These are phyloP conservation scores for Cisticola juncidis DNA, from an alignment of 2,113 vertebrate species.

Conservation along the genomic window DNA sequence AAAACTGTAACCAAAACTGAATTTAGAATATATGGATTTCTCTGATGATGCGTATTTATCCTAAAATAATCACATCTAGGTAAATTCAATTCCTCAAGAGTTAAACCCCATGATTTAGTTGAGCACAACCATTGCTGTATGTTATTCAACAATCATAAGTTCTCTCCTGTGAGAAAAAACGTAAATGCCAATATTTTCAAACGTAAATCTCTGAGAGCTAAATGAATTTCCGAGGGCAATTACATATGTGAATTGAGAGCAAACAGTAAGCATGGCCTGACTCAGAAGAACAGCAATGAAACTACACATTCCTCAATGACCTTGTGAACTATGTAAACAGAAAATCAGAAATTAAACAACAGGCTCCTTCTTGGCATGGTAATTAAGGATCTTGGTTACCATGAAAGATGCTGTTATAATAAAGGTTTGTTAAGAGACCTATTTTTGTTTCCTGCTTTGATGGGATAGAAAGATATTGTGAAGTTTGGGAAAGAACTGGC, in stretches of 20 bases:
- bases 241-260: neutral
- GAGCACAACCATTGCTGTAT: neutral
- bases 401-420: neutral
- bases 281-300: neutral
- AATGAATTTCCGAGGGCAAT: neutral
- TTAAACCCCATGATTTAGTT: neutral
- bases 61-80: neutral
- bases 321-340: slow-evolving; percentile 7
- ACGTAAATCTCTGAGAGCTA: neutral
- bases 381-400: slow-evolving; percentile 15
- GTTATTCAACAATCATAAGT: neutral
- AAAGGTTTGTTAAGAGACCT: neutral
- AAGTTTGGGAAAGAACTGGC: neutral
- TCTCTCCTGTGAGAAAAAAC: neutral
- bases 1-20: neutral
- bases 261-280: neutral
- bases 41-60: neutral
- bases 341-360: neutral
- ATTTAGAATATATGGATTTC: neutral
- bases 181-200: neutral
- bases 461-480: neutral
- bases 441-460: neutral
- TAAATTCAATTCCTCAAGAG: neutral
- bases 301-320: neutral
- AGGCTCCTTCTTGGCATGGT: neutral